Base-by-base conservation (phyloP, 2,888 invertebrate species). In the Rhagophthalmus giganteus region DNA sequence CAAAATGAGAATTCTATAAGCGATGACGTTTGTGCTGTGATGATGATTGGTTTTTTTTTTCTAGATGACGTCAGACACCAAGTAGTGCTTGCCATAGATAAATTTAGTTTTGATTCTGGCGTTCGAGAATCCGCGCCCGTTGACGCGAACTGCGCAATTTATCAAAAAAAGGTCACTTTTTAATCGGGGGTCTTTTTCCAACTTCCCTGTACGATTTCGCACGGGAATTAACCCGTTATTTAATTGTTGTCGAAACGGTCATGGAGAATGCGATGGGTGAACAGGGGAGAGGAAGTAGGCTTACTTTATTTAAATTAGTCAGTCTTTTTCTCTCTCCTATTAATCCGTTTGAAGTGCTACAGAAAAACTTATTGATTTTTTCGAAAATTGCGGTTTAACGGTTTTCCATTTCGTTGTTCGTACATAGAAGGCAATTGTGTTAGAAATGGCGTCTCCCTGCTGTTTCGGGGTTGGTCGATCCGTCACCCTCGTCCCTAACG, bases 241-340 rank as follows among this genome's bases (percentile, higher is more conserved):
- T n/a, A n/a, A n/a, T n/a, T n/a, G n/a, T n/a, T n/a, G n/a, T n/a
- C n/a, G n/a, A n/a, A n/a, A n/a, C n/a, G n/a, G n/a, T n/a, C n/a
- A n/a, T n/a, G n/a, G 11, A 24, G 26, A 25, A 11, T 24, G 9
- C 58, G 62, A 62, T 64, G 63, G 63, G 64, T 57, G 61, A 64
- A 61, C 83, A 79, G 85, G 84, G 78, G 84, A 78, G 84, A 84
- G 84, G 76, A 80, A 79, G 58, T 77, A 74, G 84, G 81, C 83
- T 81, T 49, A 68, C 83, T 78, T 83, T 83, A 74, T 77, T 70
- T 74, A 64, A 62, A 69, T 66, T 71, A 85, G 85, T 85, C 85
- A 85, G 85, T 85, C 85, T 85, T 85, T 85, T 85, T 85, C 85
- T 85, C 85, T 85, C 85, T 85, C 85, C 85, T 85, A 85, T 85